phyloP scores from a whole-genome alignment of 2,888 invertebrate genomes.

The Drosophila kanekoi region DNA sequence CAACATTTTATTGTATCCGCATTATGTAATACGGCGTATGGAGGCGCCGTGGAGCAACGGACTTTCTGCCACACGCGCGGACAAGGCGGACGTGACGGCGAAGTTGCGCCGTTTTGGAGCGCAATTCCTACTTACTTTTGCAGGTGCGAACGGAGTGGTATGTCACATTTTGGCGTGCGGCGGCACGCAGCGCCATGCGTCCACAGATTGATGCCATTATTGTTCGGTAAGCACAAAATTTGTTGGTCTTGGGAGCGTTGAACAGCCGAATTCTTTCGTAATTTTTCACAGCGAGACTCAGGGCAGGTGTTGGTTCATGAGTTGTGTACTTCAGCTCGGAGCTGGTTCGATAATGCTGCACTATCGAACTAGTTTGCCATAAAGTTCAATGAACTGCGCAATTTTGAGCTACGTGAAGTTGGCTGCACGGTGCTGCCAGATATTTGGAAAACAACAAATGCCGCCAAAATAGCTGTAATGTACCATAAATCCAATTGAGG shows the following conservation, averaged over 20 bases:
- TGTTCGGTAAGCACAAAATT: conserved; percentile 76
- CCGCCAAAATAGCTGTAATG: conserved; percentile 10
- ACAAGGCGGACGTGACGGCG: conserved; percentile 48
- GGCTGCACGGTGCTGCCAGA: conserved; percentile 5
- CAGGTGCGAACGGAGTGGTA: conserved; percentile 88
- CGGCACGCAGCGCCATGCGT: conserved; percentile 89
- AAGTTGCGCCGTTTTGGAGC: conserved; percentile 9
- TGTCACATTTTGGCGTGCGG: conserved; percentile 88
- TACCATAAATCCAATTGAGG: background rate
- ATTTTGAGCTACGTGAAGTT: conserved; percentile 9
- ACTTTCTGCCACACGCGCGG: conserved; percentile 10
- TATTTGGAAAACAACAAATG: background rate
- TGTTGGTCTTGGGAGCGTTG: conserved; percentile 59
- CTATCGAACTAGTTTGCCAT: conserved; percentile 8
- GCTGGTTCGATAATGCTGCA: conserved; percentile 5
- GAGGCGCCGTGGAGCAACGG: conserved; percentile 6
- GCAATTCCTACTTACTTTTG: conserved; percentile 87
- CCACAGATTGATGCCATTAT: conserved; percentile 93
- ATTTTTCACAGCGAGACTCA: conserved; percentile 73
- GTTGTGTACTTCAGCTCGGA: conserved; percentile 37
- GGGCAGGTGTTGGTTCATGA: conserved; percentile 45
- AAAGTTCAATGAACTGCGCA: background rate
- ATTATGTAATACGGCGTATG: conserved; percentile 60
- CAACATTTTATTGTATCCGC: background rate
- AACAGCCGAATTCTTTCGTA: conserved; percentile 77